These are phyloP conservation scores for Zonitis immaculata DNA, from an alignment of 2,888 invertebrate species.

Conservation along the genomic window DNA sequence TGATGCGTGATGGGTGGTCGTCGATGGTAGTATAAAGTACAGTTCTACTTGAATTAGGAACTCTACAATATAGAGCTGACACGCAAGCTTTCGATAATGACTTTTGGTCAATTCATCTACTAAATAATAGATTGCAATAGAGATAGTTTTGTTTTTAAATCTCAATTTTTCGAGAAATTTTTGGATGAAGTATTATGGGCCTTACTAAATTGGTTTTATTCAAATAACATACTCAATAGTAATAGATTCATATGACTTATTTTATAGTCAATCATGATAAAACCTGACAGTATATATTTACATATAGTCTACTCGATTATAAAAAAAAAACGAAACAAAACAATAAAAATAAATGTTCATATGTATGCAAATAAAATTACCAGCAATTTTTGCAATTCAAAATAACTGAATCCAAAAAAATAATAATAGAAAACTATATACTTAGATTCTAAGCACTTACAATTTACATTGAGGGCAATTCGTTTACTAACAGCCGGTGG, in stretches of 20 bases:
- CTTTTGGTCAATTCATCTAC: constrained; percentile 7
- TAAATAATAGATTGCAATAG: constrained; percentile 9
- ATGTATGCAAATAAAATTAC: not conserved
- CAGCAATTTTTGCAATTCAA: not conserved
- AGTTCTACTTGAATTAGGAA: no score
- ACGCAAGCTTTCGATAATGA: constrained; percentile 17
- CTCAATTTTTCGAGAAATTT: no score
- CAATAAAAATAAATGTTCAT: not conserved
- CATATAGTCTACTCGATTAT: not conserved
- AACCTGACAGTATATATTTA: not conserved
- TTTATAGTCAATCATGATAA: not conserved
- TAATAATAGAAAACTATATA: not conserved
- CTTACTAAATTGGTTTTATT: not conserved
- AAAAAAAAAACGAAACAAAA: not conserved
- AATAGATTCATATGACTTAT: not conserved
- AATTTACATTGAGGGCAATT: constrained; percentile 82
- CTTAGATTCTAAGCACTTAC: constrained; percentile 58
- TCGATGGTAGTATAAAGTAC: not conserved
- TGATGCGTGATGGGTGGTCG: constrained; percentile 24
- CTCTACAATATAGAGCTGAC: not conserved
- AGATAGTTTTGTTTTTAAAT: no score
- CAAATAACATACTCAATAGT: not conserved
- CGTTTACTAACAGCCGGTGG: constrained; percentile 87
- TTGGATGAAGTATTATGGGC: no score
- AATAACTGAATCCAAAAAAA: not conserved